Evolutionary conservation across 2,113 vertebrate genomes (phyloP).

Genomic region (Apeltes quadracus): DNA sequence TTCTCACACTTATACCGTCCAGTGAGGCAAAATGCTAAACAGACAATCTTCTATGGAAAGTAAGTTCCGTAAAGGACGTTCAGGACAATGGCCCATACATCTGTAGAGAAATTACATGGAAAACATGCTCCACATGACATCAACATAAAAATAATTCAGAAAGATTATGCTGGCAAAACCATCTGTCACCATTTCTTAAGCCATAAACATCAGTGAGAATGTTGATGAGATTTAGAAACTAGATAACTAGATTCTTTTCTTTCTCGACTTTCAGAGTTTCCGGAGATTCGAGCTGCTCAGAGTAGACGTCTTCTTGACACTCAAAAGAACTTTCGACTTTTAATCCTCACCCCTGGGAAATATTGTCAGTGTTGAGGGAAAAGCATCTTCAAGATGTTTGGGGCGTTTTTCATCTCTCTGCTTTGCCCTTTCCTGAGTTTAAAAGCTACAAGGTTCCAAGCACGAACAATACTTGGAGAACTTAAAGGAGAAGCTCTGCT

Average conservation of each 20-base stretch:
- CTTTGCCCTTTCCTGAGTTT: slow-evolving; percentile 29
- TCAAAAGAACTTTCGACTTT: slow-evolving; percentile 46
- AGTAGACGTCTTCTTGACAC: slow-evolving; percentile 51
- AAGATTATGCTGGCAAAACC: not conserved
- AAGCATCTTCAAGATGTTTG: slow-evolving; percentile 36
- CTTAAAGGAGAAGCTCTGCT: slow-evolving; percentile 26
- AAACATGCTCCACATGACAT: not conserved
- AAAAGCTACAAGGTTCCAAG: slow-evolving; percentile 32
- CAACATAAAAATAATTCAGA: not conserved
- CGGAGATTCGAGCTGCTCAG: slow-evolving; percentile 26
- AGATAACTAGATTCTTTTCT: not conserved
- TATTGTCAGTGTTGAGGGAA: slow-evolving; percentile 19
- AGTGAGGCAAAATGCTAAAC: not conserved
- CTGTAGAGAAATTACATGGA: not conserved
- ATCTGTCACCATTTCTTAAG: not conserved
- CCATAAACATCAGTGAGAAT: not conserved
- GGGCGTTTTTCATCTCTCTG: slow-evolving; percentile 27
- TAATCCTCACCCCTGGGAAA: slow-evolving; percentile 48
- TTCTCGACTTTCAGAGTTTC: not conserved
- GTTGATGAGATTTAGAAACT: not conserved
- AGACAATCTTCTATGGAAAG: not conserved
- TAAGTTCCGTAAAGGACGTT: not conserved
- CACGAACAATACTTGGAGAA: slow-evolving; percentile 34
- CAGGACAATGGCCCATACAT: not conserved
- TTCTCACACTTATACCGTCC: not conserved